Evolutionary conservation across 2,797 vertebrate genomes (phyloP).

Genomic region (Cheirogaleus major): DNA sequence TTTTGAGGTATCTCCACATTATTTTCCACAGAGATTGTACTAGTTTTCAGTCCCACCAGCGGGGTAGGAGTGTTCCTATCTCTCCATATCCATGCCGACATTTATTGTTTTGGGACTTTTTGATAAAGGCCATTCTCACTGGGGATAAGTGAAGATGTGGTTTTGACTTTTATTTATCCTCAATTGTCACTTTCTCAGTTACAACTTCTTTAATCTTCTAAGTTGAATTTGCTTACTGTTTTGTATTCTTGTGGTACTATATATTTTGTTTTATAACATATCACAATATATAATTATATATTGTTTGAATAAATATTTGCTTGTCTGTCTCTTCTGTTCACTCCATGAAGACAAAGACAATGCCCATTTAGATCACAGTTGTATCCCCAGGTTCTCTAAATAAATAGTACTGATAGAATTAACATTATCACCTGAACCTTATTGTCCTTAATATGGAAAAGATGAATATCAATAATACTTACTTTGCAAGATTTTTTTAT

Average conservation of each 20-base stretch:
- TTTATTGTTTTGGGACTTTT: too few species aligned
- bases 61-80: too few species aligned
- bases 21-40: too few species aligned
- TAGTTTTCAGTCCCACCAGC: too few species aligned
- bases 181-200: not conserved
- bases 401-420: not conserved
- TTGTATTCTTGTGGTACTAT: not conserved
- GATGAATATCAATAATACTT: not conserved
- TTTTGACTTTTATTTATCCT: not conserved
- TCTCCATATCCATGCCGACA: too few species aligned
- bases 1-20: too few species aligned
- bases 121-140: too few species aligned
- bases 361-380: not conserved
- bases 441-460: not conserved
- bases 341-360: not conserved
- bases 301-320: not conserved
- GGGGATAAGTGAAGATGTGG: too few species aligned
- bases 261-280: not conserved
- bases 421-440: not conserved
- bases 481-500: not conserved
- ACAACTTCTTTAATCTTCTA: not conserved
- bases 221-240: not conserved
- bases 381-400: not conserved
- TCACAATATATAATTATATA: not conserved
- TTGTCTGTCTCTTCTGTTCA: not conserved